Conservation (phyloP, 2,888 invertebrate genomes). For the Agonopterix alstromeriana region DNA sequence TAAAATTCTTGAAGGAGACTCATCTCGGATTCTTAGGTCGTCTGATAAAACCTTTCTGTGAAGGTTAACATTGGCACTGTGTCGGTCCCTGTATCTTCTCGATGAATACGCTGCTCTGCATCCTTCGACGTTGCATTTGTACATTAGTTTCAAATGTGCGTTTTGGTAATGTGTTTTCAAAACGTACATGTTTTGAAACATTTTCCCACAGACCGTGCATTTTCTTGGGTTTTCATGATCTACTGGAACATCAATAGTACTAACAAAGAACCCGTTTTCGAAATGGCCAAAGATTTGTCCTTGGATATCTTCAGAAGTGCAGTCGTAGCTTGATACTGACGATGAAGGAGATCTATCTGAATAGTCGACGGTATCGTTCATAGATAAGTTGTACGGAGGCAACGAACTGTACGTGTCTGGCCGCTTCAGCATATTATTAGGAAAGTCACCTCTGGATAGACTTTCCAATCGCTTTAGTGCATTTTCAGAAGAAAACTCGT, state of each 20-base stretch:
- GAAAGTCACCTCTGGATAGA: constrained; percentile 86
- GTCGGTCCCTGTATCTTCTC: constrained; percentile 93
- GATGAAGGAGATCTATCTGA: constrained; percentile 77
- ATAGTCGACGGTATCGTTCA: constrained; percentile 55
- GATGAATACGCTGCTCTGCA: constrained; percentile 97
- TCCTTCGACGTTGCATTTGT: constrained; percentile 95
- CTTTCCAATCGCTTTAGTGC: constrained; percentile 87
- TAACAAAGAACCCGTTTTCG: constrained; percentile 83
- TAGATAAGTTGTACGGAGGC: constrained; percentile 52
- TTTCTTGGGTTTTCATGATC: constrained; percentile 94
- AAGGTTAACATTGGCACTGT: constrained; percentile 93
- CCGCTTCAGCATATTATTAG: constrained; percentile 52
- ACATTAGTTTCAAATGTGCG: constrained; percentile 96
- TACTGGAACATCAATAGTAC: constrained; percentile 89
- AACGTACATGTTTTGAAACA: constrained; percentile 95
- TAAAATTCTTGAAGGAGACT: constrained; percentile 59
- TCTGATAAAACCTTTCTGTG: constrained; percentile 91
- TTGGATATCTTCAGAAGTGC: constrained; percentile 77
- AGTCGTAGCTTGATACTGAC: constrained; percentile 77
- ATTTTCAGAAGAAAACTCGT: constrained; percentile 75
- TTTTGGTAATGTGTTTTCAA: constrained; percentile 97
- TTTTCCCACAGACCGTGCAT: constrained; percentile 94
- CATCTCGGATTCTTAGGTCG: constrained; percentile 57
- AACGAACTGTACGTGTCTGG: constrained; percentile 34
- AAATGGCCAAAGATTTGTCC: constrained; percentile 83